Percentiles rank a stretch among this genome's conserved stretches.
These are phyloP conservation scores for Larimichthys crocea DNA, from an alignment of 2,113 vertebrate genomes.

Conservation along the genomic window DNA sequence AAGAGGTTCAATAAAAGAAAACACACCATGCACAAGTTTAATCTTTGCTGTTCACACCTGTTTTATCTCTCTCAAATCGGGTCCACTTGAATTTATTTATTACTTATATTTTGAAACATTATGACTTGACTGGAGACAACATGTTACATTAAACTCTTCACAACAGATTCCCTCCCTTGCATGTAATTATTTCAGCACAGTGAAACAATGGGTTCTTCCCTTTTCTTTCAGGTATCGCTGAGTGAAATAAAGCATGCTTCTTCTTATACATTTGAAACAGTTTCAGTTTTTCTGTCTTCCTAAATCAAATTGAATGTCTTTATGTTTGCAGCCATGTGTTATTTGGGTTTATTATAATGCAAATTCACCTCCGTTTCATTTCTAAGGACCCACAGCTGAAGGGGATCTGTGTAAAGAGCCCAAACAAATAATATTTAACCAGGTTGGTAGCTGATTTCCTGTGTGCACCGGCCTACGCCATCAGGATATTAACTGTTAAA, in stretches of 20 bases:
- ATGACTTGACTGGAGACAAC: background rate
- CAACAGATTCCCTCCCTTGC: background rate
- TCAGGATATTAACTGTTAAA: constrained; percentile 76
- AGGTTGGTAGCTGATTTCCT: constrained; percentile 56
- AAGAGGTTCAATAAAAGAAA: background rate
- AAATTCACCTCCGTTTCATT: background rate
- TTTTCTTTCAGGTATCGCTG: background rate
- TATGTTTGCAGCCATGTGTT: background rate
- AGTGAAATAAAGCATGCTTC: background rate
- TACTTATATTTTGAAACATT: background rate
- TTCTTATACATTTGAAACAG: background rate
- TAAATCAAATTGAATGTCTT: background rate
- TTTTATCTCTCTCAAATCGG: background rate
- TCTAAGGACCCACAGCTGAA: constrained; percentile 8
- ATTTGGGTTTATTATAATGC: background rate
- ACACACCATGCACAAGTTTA: background rate
- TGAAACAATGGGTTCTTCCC: background rate
- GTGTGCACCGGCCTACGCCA: constrained; percentile 37
- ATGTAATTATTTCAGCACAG: background rate
- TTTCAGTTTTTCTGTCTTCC: background rate
- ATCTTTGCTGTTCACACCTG: background rate
- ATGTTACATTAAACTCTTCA: background rate
- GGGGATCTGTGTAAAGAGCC: constrained; percentile 22
- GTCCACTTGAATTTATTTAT: background rate
- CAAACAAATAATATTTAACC: constrained; percentile 54